Evolutionary conservation across 37 sponge, comb jelly and placozoan species (phyloP).

Genomic region (Beroe ovata): DNA sequence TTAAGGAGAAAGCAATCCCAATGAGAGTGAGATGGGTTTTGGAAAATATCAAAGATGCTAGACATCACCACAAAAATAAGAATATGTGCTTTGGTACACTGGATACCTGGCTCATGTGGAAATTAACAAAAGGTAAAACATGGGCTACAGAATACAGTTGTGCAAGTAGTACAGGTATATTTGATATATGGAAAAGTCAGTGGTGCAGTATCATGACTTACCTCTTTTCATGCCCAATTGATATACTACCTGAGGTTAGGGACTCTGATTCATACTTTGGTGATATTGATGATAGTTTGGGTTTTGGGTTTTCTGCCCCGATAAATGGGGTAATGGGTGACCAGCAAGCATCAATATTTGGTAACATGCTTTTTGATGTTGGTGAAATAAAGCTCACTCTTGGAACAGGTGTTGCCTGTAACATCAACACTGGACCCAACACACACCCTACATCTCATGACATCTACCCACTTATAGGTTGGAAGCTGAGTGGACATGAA

Average conservation of each 20-base stretch:
- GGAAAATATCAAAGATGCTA: slow-evolving; percentile 74
- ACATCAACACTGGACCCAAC: slow-evolving; percentile 77
- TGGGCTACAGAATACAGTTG: slow-evolving; percentile 93
- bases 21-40: slow-evolving; percentile 82
- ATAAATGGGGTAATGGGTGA: slow-evolving; percentile 76
- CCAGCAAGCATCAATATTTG: slow-evolving; percentile 93
- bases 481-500: slow-evolving; percentile 82
- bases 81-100: slow-evolving; percentile 88
- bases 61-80: slow-evolving; percentile 68
- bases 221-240: slow-evolving; percentile 73
- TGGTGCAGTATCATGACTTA: slow-evolving; percentile 75
- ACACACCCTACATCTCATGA: slow-evolving; percentile 78
- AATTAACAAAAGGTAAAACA: slow-evolving; percentile 79
- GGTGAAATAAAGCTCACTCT: slow-evolving; percentile 86
- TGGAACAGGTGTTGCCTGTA: slow-evolving; percentile 87
- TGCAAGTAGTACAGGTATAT: slow-evolving; percentile 78
- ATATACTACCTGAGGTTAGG: slow-evolving; percentile 80
- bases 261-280: slow-evolving; percentile 80
- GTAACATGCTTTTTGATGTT: slow-evolving; percentile 82
- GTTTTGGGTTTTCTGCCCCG: slow-evolving; percentile 65
- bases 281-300: slow-evolving; percentile 63
- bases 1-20: slow-evolving; percentile 69
- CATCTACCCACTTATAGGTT: slow-evolving; percentile 87
- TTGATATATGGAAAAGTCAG: slow-evolving; percentile 78
- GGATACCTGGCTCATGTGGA: slow-evolving; percentile 94